Evolutionary conservation across 2,888 invertebrate species (phyloP), one percentile per base, ranked within the genome.

Genomic region (Dastarcus helophoroides): DNA sequence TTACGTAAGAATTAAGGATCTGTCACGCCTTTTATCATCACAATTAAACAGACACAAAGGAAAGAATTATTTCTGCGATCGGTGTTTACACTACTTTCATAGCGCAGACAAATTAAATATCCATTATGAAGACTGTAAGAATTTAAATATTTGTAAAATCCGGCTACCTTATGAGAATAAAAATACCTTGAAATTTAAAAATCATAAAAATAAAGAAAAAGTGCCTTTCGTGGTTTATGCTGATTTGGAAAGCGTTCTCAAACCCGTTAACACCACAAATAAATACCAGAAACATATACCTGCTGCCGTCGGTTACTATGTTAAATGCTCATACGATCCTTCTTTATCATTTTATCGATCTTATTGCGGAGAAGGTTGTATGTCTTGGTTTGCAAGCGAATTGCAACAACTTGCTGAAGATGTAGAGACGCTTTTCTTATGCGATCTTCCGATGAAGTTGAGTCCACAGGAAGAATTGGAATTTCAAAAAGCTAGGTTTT

Each of bases 361-460:
- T 9, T 35, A 42, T 37, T 31, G 42, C 14, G 38, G 43, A 14
- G 6, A 10, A 15, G 36, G 45, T 33, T 43, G 44, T 23, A 33
- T 39, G 11, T 13, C 39, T n/a, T 41, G 42, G 45, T 50, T 47
- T 37, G 34, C 34, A 8, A 22, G 29, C n/a, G 33, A 43, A 33
- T 29, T 48, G 44, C n/a, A n/a, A n/a, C n/a, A n/a, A 19, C 8
- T 19, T 7, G 19, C 19, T 19, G 19, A 19, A 19, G 19, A 19
- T 19, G 6, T 19, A 8, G n/a, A n/a, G n/a, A n/a, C n/a, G n/a
- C n/a, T n/a, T n/a, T n/a, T n/a, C n/a, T n/a, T n/a, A n/a, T n/a
- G n/a, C n/a, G n/a, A n/a, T n/a, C n/a, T n/a, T n/a, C n/a, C n/a
- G n/a, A n/a, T n/a, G n/a, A n/a, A n/a, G n/a, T n/a, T n/a, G n/a